Percentiles rank a stretch among this genome's conserved stretches.
Evolutionary conservation across 2,113 vertebrate genomes (phyloP).

Genomic region (Porphyrio hochstetteri): DNA sequence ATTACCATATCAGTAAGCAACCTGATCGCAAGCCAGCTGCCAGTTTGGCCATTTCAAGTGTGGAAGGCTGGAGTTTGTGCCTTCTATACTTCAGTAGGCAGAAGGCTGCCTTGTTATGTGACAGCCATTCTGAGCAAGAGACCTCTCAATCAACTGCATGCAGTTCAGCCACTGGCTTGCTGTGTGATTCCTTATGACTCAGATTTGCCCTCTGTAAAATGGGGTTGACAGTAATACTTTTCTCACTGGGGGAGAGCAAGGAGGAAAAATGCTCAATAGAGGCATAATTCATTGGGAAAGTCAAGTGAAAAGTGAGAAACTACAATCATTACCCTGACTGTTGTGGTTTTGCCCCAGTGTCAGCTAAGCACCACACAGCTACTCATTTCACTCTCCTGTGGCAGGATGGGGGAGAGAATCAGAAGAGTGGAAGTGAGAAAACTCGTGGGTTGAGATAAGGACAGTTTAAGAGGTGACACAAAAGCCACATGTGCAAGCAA

Average conservation of each 20-base stretch:
- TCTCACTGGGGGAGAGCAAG: background rate
- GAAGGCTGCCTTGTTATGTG: background rate
- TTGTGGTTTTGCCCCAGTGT: no score
- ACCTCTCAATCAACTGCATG: background rate
- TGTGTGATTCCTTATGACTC: background rate
- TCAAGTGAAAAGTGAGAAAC: background rate
- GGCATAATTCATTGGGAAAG: background rate
- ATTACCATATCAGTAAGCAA: background rate
- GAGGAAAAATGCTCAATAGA: background rate
- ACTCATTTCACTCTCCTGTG: no score
- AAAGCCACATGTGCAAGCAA: no score
- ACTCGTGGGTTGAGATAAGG: no score
- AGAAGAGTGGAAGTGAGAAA: no score
- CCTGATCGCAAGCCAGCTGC: background rate
- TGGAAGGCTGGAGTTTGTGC: background rate
- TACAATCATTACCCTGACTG: background rate
- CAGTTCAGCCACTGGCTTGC: background rate
- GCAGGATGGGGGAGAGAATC: no score
- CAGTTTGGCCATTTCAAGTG: background rate
- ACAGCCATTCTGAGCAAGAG: background rate
- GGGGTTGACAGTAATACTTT: background rate
- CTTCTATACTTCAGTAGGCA: background rate
- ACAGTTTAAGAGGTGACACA: no score
- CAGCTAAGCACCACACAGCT: no score
- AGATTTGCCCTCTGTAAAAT: background rate